phyloP scores from a whole-genome alignment of 1,140 invertebrate genomes.

The Ips typographus region DNA sequence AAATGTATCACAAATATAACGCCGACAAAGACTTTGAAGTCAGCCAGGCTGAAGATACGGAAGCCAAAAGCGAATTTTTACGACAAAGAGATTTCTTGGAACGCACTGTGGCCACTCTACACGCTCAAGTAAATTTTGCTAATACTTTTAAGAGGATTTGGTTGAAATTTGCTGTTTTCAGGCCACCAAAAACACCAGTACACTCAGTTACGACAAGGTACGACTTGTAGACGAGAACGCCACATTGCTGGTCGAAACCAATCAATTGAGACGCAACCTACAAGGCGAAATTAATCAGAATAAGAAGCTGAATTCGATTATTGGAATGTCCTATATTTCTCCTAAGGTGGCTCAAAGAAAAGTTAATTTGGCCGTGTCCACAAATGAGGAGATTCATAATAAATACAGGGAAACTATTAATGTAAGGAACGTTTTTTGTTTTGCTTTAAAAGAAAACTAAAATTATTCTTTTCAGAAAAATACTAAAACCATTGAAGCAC shows the following conservation, averaged over 20 bases:
- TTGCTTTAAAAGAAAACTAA: background rate
- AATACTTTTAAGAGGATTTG: background rate
- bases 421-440: conserved; percentile 33
- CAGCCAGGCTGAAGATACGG: conserved; percentile 64
- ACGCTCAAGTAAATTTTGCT: conserved; percentile 55
- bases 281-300: conserved; percentile 64
- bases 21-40: conserved; percentile 65
- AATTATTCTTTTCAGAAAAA: conserved; percentile 36
- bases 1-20: conserved; percentile 75
- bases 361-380: conserved; percentile 61
- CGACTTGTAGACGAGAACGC: conserved; percentile 70
- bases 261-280: conserved; percentile 67
- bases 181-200: conserved; percentile 43
- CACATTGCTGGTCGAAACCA: conserved; percentile 72
- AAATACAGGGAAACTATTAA: conserved; percentile 60
- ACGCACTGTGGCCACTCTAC: conserved; percentile 65
- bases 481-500: conserved; percentile 39
- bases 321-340: conserved; percentile 62
- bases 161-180: conserved; percentile 14
- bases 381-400: conserved; percentile 62
- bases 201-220: conserved; percentile 46
- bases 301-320: conserved; percentile 68
- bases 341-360: conserved; percentile 60
- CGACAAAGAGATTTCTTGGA: conserved; percentile 79
- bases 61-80: conserved; percentile 75